A percentile compares a stretch with the other conserved stretches of the same genome.
phyloP scores from a whole-genome alignment of 2,888 invertebrate genomes.

The Mimas tiliae region DNA sequence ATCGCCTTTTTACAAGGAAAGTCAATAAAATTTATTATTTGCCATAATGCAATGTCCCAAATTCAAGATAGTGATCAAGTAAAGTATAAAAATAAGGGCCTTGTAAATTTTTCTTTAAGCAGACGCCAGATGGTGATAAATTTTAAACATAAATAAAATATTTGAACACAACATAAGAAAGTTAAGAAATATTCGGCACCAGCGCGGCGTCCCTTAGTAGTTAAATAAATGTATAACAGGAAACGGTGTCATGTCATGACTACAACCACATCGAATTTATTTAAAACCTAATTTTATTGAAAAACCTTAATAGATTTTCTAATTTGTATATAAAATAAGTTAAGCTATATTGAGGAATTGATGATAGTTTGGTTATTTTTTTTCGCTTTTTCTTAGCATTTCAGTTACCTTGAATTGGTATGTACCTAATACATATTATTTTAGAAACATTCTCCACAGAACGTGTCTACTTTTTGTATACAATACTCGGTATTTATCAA shows the following conservation, averaged over 20 bases:
- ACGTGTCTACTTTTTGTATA: background rate
- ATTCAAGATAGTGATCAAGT: slow-evolving; percentile 9
- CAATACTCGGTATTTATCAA: background rate
- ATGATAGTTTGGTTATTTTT: background rate
- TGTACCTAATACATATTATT: background rate
- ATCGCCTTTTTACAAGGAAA: background rate
- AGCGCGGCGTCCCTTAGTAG: background rate
- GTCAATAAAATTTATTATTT: background rate
- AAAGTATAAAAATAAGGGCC: background rate
- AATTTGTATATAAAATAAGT: background rate
- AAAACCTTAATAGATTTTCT: background rate
- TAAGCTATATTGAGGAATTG: background rate
- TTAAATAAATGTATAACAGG: slow-evolving; percentile 2
- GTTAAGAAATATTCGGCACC: background rate
- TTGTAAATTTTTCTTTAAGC: background rate
- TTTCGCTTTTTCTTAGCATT: background rate
- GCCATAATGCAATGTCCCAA: background rate
- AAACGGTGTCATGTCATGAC: background rate
- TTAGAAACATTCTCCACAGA: background rate
- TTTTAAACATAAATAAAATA: background rate
- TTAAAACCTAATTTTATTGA: no score
- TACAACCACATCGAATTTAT: background rate
- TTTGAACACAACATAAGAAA: slow-evolving; percentile 3
- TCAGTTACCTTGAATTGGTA: background rate
- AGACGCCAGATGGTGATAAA: background rate